phyloP scores from a whole-genome alignment of 2,113 vertebrate genomes.

The Scytalopus superciliaris region DNA sequence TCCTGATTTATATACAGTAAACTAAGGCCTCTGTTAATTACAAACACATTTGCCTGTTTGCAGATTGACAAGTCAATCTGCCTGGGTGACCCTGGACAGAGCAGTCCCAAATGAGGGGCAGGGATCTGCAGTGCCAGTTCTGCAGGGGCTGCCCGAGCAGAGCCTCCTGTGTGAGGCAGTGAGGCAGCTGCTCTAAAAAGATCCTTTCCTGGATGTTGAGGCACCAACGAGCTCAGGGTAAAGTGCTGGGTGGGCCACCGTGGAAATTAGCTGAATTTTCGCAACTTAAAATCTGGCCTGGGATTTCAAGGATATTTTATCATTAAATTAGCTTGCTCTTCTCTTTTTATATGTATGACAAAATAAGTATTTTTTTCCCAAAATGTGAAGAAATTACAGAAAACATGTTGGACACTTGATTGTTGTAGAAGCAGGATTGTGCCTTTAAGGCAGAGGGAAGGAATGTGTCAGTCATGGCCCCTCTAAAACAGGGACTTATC shows the following conservation, averaged over 20 bases:
- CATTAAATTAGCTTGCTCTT: neutral
- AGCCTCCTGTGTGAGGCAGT: neutral
- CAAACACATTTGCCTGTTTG: neutral
- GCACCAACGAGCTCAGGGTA: neutral
- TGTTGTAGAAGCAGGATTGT: neutral
- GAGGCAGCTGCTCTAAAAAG: neutral
- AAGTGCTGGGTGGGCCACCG: neutral
- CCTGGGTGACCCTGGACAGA: neutral
- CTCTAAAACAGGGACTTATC: conserved; percentile 42
- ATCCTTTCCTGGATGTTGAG: neutral
- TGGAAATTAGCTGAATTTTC: neutral
- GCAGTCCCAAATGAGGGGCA: neutral
- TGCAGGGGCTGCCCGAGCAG: neutral
- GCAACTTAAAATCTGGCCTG: neutral
- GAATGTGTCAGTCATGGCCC: conserved; percentile 19
- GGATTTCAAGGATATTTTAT: neutral
- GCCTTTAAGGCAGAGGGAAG: conserved; percentile 11
- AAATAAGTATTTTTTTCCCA: neutral
- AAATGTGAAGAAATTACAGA: neutral
- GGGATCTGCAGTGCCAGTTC: neutral
- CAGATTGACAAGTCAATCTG: neutral
- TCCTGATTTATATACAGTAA: conserved; percentile 46
- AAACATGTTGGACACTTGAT: neutral
- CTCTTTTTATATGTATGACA: neutral
- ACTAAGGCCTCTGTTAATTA: conserved; percentile 20